A percentile compares a stretch with the other conserved stretches of the same genome.
Evolutionary conservation across 2,113 vertebrate species (phyloP).

Genomic region (Oceanodroma tethys): DNA sequence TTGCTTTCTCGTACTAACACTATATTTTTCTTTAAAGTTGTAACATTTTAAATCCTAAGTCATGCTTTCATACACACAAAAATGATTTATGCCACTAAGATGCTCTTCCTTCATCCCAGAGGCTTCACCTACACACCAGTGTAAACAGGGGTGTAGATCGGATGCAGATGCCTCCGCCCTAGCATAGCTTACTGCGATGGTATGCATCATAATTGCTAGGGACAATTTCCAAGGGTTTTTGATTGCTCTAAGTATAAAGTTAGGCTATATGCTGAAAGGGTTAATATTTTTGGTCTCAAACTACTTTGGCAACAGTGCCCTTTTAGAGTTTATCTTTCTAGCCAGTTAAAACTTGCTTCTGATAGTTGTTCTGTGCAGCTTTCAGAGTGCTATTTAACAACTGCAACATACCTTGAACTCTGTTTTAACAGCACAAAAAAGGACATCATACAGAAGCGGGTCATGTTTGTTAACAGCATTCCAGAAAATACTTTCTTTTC

Average conservation of each 20-base stretch:
- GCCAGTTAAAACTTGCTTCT: background rate
- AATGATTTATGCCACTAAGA: background rate
- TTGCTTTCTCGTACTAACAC: background rate
- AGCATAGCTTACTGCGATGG: background rate
- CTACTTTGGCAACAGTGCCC: background rate
- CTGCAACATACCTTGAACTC: background rate
- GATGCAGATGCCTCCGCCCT: background rate
- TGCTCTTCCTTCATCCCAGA: background rate
- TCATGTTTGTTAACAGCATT: background rate
- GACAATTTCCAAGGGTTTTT: background rate
- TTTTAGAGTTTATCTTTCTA: background rate
- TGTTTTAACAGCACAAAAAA: background rate
- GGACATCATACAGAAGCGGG: background rate
- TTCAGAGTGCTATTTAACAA: background rate
- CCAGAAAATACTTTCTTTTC: background rate
- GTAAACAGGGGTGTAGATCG: constrained; percentile 46
- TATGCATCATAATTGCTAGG: background rate
- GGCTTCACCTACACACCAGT: background rate
- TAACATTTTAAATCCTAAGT: background rate
- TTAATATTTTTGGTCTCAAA: background rate
- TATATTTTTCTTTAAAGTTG: background rate
- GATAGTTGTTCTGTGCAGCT: background rate
- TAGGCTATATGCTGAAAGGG: background rate
- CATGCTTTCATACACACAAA: background rate
- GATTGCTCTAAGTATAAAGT: background rate